Evolutionary conservation across 2,113 vertebrate genomes (phyloP).

Genomic region (Zosterops lateralis): DNA sequence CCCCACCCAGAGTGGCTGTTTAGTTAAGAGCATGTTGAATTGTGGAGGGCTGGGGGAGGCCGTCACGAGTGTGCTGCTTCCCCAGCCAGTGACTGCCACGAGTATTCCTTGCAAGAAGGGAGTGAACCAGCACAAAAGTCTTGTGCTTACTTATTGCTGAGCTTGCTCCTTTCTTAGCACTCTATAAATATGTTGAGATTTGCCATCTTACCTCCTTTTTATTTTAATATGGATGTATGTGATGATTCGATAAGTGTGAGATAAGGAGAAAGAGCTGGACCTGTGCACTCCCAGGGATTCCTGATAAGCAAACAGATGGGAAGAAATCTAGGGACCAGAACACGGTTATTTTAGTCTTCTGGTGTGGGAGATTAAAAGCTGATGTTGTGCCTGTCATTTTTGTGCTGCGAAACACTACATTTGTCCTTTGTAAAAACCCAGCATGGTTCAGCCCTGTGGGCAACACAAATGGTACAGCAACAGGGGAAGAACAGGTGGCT

Average conservation of each 20-base stretch:
- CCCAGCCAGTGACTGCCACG: neutral
- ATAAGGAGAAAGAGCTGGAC: neutral
- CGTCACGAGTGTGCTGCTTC: rapidly evolving
- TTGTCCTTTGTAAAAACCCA: neutral
- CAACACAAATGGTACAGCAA: neutral
- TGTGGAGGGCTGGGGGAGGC: neutral
- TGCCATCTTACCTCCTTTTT: neutral
- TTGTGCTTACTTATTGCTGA: neutral
- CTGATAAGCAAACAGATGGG: neutral
- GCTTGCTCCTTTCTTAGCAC: neutral
- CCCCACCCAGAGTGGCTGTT: neutral
- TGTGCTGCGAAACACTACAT: neutral
- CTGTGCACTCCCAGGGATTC: neutral
- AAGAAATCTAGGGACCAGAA: neutral
- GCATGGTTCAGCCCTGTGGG: neutral
- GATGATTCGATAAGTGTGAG: neutral
- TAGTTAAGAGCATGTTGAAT: neutral
- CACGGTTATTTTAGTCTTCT: neutral
- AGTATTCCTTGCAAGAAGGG: neutral
- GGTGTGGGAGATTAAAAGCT: neutral
- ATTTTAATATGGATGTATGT: neutral
- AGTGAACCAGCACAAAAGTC: neutral
- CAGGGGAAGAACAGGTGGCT: neutral
- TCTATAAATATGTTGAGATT: neutral
- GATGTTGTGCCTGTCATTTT: rapidly evolving